These are phyloP conservation scores for Brachyistius frenatus DNA, from an alignment of 2,113 vertebrate genomes.

Conservation along the genomic window DNA sequence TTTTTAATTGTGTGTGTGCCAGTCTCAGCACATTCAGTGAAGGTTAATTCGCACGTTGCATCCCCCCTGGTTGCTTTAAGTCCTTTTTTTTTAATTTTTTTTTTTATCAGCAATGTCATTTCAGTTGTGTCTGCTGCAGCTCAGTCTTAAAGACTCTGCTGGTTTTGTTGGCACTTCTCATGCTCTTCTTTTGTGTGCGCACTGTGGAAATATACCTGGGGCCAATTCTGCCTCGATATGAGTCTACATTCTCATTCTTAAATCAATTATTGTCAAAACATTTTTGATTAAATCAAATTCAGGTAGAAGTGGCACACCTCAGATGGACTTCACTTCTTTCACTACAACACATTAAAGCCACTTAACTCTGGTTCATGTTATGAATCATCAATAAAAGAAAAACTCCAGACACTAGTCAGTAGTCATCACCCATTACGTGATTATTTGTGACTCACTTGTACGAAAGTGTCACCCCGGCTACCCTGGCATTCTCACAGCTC, in stretches of 20 bases:
- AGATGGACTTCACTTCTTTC: too few relatives aligned
- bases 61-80: background rate
- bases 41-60: constrained; percentile 9
- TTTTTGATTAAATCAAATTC: too few relatives aligned
- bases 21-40: background rate
- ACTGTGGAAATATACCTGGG: background rate
- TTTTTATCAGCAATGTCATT: constrained; percentile 20
- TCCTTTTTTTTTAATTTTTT: background rate
- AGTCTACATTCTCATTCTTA: background rate
- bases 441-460: constrained; percentile 86
- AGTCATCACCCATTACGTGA: background rate
- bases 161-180: background rate
- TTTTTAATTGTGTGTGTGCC: constrained; percentile 4
- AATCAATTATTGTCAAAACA: background rate
- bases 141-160: constrained; percentile 9
- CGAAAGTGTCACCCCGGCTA: constrained; percentile 91
- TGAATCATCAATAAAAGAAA: too few relatives aligned
- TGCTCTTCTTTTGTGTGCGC: background rate
- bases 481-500: constrained; percentile 88
- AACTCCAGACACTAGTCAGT: background rate
- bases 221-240: background rate
- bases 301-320: too few relatives aligned
- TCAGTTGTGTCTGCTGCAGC: background rate
- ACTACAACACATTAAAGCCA: too few relatives aligned
- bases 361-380: too few relatives aligned